Base-by-base conservation (phyloP, 2,888 invertebrate genomes). In the Chironomus tentans region DNA sequence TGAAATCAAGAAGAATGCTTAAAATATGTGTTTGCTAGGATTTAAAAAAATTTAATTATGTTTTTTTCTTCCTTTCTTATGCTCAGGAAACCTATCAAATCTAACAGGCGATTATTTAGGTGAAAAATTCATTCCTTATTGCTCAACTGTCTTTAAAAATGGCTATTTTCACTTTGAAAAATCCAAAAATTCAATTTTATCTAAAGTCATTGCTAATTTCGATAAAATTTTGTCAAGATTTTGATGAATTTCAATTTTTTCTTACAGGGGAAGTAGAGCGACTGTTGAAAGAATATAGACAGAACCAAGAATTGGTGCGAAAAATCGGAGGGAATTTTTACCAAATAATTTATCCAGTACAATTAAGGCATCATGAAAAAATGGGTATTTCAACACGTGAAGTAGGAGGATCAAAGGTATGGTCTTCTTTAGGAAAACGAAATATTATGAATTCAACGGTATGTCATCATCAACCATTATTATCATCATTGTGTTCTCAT, bases 351-450 rank as follows among this genome's bases (percentile, higher is more conserved):
- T 95, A 95, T 87, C 95, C 95, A 79, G 94, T 95, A 80, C 95
- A 95, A 88, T 87, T 95, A 84, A 90, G 95, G 78, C 94, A 95
- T 86, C 95, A 95, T 89, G 94, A 95, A 87, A 95, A 95, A 87
- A 93, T 95, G 92, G 95, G 95, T 85, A 95, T 95, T 84, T 95
- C 94, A 81, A 95, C 95, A 80, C 88, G 95, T 85, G 95, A 95
- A 88, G 91, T 93, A 85, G 92, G 91, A 87, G 89, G 90, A 83
- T 90, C 91, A 84, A 93, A 93, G 93, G 94, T 94, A 87, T 87
- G 88, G 83, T 85, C 83, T 80, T 80, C 82, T 74, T 68, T 68
- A 80, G 81, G 81, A 81, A 83, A 82, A 82, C 82, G 82, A 81
- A 81, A 82, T 82, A 81, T 81, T 78, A 78, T 79, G 82, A 82